phyloP scores from a whole-genome alignment of 2,797 vertebrate species.

The Protosalanx chinensis region DNA sequence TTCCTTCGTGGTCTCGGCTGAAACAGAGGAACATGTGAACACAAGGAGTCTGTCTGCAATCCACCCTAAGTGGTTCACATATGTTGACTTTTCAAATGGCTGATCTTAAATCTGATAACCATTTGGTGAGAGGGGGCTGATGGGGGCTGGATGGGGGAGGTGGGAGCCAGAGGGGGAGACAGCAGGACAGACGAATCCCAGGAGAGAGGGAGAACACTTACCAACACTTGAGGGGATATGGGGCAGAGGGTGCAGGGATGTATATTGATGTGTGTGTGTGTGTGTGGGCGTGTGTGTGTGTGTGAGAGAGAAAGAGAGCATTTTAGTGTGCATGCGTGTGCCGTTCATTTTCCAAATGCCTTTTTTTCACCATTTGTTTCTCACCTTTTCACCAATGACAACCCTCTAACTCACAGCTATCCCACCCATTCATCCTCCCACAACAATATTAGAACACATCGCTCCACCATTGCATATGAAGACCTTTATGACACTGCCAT shows the following conservation, averaged over 20 bases:
- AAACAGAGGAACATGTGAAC: slow-evolving; percentile 56
- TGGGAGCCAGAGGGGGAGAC: slow-evolving; percentile 51
- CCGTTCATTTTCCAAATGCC: too few relatives aligned
- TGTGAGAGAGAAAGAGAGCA: slow-evolving; percentile 6
- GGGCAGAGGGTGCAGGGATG: slow-evolving; percentile 1
- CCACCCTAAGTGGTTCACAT: slow-evolving; percentile 59
- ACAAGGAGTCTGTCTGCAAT: slow-evolving; percentile 55
- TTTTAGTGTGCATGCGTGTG: too few relatives aligned
- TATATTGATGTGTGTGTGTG: slow-evolving; percentile 15
- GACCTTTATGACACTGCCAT: neutral
- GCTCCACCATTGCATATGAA: neutral
- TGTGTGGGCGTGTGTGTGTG: neutral
- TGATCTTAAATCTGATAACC: slow-evolving; percentile 69
- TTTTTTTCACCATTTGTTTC: neutral
- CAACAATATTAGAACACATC: neutral
- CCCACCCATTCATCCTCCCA: neutral
- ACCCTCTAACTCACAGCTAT: neutral
- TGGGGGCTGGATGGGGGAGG: slow-evolving; percentile 23
- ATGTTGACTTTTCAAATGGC: slow-evolving; percentile 72
- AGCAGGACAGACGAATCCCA: slow-evolving; percentile 51
- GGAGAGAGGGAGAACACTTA: slow-evolving; percentile 62
- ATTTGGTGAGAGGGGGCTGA: slow-evolving; percentile 48
- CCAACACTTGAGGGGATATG: slow-evolving; percentile 41
- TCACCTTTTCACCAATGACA: neutral
- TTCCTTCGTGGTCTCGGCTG: slow-evolving; percentile 30